Evolutionary conservation across 2,888 invertebrate genomes (phyloP).

Genomic region (Amitus sp.): DNA sequence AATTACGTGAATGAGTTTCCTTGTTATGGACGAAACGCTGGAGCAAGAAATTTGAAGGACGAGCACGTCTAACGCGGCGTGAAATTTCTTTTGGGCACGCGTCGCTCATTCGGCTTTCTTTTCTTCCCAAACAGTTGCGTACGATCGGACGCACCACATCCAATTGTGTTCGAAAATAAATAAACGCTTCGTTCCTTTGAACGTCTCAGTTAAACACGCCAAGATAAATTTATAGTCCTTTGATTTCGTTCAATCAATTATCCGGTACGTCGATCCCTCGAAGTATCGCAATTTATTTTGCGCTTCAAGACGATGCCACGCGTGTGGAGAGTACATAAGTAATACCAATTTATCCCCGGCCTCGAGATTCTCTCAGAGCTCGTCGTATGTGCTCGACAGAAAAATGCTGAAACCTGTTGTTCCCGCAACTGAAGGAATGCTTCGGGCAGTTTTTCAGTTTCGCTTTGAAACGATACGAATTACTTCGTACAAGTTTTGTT

Average conservation of each 20-base stretch:
- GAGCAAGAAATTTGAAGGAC: not conserved
- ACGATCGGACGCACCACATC: no score
- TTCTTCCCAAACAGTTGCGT: not conserved
- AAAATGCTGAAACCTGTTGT: constrained; percentile 10
- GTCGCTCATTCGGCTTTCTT: constrained; percentile 41
- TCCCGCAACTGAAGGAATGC: no score
- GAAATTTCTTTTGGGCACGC: constrained; percentile 59
- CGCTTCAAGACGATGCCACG: constrained; percentile 54
- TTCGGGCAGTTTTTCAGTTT: no score
- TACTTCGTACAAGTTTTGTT: no score
- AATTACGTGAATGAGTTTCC: not conserved
- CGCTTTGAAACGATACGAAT: no score
- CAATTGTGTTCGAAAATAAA: not conserved
- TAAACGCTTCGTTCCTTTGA: not conserved
- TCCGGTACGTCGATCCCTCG: not conserved
- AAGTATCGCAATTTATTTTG: not conserved
- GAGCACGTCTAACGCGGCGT: constrained; percentile 57
- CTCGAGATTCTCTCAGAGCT: constrained; percentile 57
- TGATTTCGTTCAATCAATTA: not conserved
- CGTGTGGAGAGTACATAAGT: constrained; percentile 58
- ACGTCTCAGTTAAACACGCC: not conserved
- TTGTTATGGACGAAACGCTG: not conserved
- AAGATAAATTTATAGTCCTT: not conserved
- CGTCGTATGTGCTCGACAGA: constrained; percentile 43
- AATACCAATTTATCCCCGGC: constrained; percentile 57